Conservation (phyloP, 2,888 invertebrate species). For the Eupithecia dodoneata region DNA sequence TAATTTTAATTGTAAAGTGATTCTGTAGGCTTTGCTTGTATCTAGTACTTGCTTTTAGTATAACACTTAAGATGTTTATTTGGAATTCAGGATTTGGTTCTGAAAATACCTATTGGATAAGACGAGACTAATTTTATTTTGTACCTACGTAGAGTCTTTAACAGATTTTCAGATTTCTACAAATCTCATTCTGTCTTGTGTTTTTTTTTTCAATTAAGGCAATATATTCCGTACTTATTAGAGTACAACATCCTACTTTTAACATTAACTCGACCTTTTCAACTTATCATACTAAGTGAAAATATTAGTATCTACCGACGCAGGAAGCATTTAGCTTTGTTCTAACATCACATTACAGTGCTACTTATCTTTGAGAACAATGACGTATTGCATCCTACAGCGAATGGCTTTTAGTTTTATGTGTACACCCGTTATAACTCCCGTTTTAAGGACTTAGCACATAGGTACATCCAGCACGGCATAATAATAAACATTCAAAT, state of each 20-base stretch:
- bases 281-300: slow-evolving; percentile 57
- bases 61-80: not conserved
- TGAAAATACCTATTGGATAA: not conserved
- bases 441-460: slow-evolving; percentile 5
- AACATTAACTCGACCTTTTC: not conserved
- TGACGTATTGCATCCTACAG: slow-evolving; percentile 40
- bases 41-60: slow-evolving; percentile 13
- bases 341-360: slow-evolving; percentile 57
- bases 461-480: not conserved
- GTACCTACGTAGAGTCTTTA: too few species aligned
- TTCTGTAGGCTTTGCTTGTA: slow-evolving; percentile 30
- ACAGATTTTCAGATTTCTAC: too few species aligned
- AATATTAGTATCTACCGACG: slow-evolving; percentile 66
- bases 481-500: not conserved
- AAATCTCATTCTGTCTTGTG: too few species aligned
- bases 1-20: slow-evolving; percentile 35
- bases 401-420: slow-evolving; percentile 44
- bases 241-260: not conserved
- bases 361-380: slow-evolving; percentile 49
- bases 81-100: not conserved
- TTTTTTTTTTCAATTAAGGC: too few species aligned
- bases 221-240: too few species aligned
- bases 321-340: slow-evolving; percentile 71
- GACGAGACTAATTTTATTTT: not conserved
- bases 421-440: slow-evolving; percentile 8